Evolutionary conservation across 2,113 vertebrate species (phyloP), one percentile per base, ranked within the genome.

Genomic region (Collichthys lucidus): DNA sequence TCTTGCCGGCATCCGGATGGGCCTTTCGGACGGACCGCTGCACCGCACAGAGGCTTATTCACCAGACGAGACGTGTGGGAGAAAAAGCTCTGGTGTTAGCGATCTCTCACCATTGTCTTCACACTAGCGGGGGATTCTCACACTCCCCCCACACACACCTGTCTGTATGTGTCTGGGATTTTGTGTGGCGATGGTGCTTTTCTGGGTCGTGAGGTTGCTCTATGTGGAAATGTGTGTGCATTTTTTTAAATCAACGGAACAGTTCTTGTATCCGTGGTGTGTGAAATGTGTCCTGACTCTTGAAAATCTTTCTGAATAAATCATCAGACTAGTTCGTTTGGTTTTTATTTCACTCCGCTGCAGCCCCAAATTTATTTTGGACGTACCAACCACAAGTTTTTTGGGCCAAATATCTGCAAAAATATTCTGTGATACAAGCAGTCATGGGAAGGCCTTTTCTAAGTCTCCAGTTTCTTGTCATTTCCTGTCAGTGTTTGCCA

Each of bases 321-420:
- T 69, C 85, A 85, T 61, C 72, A 52, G 31, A 67, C 56, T 10
- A 61, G 15, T 70, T 66, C 44, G 7, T 40, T 60, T 35, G 12
- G 50, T 50, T 83, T 59, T 77, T 57, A 46, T 88, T 87, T 85
- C 75, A 79, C 71, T 84, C 44, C 11, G 67, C 87, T 85, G 76
- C 64, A 72, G 79, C 83, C 79, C 63, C 26, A 67, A 10, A 82
- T 91, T 93, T 92, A 87, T 86, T 86, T 90, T 88, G 90, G 83
- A 89, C 55, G 64, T 73, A 59, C 64, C 5, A 64, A 66, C 70
- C 11, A 35, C 84, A 61, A 79, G 52, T 46, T 67, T 72, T 61
- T 10, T 14, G 35, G 74, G 85, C 89, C 92, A 93, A 85, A 84
- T 90, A 91, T 94, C 85, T 89, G 83, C 59, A 55, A 78, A 91